Evolutionary conservation across 1,140 invertebrate genomes (phyloP), one percentile per base, ranked within the genome.

Genomic region (Holcopasites calliopsidis): DNA sequence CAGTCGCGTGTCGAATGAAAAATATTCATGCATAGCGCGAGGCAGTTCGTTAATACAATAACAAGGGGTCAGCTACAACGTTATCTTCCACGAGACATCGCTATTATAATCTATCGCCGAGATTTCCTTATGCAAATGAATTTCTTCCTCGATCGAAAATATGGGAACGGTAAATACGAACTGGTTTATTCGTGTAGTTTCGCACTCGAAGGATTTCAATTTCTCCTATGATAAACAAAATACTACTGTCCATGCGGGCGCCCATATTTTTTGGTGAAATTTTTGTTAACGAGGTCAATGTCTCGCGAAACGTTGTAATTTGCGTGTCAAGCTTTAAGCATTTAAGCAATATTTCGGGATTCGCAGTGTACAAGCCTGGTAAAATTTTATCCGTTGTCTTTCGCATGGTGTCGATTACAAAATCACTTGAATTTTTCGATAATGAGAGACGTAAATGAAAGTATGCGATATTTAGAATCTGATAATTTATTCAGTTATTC

Each of bases 401-500:
- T 47, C 44, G 42, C 21, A 26, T 60, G 16, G 28, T 33, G 38
- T 50, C 42, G 40, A 21, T 70, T 70, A 49, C 26, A 21, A 44
- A 70, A 70, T 69, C 52, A n/a, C 55, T 69, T 38, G 21, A 8
- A 1, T 10, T 13, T 18, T 18, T 44, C 38, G 52, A 57, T 11
- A 18, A 18, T n/a, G 28, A 28, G 7, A n/a, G 6, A 57, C 13
- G 50, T 21, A n/a, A n/a, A n/a, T n/a, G n/a, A n/a, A n/a, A n/a
- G 35, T 4, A 52, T 1, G 23, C 42, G 42, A 44, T 18, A 3
- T 1, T 5, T 13, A 28, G 23, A 33, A 55, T 21, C 11, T 69
- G 42, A 31, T 55, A n/a, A 55, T 54, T 40, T 44, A 55, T 55
- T 69, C 65, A 40, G 23, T 55, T 66, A 66, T 54, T 54, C 64